Evolutionary conservation across 2,113 vertebrate species (phyloP), one percentile per base, ranked within the genome.

Genomic region (Pyxicephalus adspersus): DNA sequence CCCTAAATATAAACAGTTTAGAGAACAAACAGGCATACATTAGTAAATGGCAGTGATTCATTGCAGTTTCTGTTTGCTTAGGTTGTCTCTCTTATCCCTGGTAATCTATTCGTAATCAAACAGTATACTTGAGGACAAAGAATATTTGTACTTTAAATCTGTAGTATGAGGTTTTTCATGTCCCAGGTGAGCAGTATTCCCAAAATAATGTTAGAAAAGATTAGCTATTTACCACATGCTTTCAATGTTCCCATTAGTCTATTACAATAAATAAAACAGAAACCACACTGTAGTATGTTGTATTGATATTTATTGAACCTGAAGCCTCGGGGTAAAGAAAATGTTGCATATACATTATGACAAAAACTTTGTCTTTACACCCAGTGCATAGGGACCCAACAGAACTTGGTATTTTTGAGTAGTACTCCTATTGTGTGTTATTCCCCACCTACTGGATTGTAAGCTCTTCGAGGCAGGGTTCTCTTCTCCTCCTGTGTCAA

Each of bases 11-110:
- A 78, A 78, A 78, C 68, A 68, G 52, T 19, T 23, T 57, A 20
- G 23, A 54, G 63, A 66, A 55, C 76, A 78, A 78, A 78, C 63
- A 68, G 67, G 60, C 52, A 68, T 38, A 51, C 26, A 34, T 67
- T 66, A 67, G 64, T 26, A 20, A 67, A 58, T 54, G 61, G 6
- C 64, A 58, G 31, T 58, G 76, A 68, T 64, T 78, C 64, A 68
- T 58, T 77, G 64, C 51, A 58, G 64, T 58, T 67, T 77, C 75
- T 78, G 76, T 78, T 78, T 68, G 64, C 76, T 50, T 67, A 67
- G 64, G 76, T 68, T 78, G 52, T n/a, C 64, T 58, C 52, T 23
- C 51, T 58, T 68, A 58, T 45, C 50, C 50, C 20, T 54, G 25
- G 45, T 77, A 77, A 77, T 65, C 76, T 54, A 57, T 78, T 20